Conservation (phyloP, 2,797 vertebrate genomes). For the Sorex maritimensis region DNA sequence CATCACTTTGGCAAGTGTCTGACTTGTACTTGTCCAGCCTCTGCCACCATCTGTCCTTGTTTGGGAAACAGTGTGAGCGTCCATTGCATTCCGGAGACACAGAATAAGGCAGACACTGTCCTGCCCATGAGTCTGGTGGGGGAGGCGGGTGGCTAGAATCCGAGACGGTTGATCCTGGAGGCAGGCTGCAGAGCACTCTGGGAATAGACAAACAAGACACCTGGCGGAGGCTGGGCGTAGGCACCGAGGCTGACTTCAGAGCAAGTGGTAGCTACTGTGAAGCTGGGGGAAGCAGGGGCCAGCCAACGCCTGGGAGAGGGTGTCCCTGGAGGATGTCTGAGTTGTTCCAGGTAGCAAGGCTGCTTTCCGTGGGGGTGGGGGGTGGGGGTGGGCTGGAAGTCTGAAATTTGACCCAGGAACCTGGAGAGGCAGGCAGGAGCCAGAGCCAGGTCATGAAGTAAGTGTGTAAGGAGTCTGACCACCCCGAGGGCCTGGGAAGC, state of each 20-base stretch:
- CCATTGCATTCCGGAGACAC: neutral
- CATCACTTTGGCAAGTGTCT: neutral
- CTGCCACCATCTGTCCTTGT: constrained; percentile 5
- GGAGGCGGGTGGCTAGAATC: neutral
- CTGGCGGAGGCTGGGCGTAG: neutral
- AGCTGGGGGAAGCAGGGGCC: neutral
- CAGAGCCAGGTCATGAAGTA: neutral
- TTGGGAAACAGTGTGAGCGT: constrained; percentile 6
- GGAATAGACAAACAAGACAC: neutral
- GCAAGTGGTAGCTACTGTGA: neutral
- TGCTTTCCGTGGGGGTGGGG: neutral
- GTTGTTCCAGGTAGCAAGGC: too few species aligned
- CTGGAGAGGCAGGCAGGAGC: neutral
- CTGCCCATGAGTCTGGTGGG: neutral
- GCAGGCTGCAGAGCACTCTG: neutral
- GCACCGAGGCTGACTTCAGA: neutral
- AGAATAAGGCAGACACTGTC: neutral
- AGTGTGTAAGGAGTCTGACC: constrained; percentile 9
- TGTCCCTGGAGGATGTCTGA: neutral
- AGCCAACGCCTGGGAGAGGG: too few species aligned
- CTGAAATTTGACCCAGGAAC: neutral
- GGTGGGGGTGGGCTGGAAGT: neutral
- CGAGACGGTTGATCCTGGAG: neutral
- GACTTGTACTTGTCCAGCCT: neutral
- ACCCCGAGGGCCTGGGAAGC: neutral